Conservation (phyloP, 2,113 vertebrate genomes). For the Chloroceryle aenea region DNA sequence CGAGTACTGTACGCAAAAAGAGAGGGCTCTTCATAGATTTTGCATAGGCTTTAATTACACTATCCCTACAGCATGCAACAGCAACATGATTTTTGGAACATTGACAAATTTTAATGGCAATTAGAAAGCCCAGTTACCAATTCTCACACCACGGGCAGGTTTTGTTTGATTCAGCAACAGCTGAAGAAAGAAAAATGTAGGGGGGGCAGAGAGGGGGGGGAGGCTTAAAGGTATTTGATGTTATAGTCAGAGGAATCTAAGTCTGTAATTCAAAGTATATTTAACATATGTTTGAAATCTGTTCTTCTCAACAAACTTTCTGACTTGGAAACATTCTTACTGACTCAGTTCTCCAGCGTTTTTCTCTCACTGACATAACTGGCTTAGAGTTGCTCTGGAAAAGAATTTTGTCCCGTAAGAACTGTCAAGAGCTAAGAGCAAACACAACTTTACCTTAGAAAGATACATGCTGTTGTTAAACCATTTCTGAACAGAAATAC, state of each 20-base stretch:
- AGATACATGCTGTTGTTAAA: neutral
- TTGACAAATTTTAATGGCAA: neutral
- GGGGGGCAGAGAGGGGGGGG: neutral
- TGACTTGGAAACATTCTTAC: neutral
- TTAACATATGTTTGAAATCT: slow-evolving; percentile 17
- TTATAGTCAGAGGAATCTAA: neutral
- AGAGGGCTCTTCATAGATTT: neutral
- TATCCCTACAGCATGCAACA: neutral
- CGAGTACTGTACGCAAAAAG: neutral
- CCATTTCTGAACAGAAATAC: neutral
- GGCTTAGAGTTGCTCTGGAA: neutral
- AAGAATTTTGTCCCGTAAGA: neutral
- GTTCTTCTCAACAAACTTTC: neutral
- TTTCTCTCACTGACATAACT: neutral
- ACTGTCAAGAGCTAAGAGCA: neutral
- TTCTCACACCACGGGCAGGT: neutral
- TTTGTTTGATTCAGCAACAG: neutral
- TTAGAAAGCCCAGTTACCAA: slow-evolving; percentile 20
- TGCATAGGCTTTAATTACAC: neutral
- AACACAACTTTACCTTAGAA: neutral
- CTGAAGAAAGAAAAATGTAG: neutral
- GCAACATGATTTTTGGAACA: neutral
- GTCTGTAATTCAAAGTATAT: neutral
- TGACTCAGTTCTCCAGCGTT: neutral
- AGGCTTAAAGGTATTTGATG: neutral